Evolutionary conservation across 2,113 vertebrate species (phyloP), one percentile per base, ranked within the genome.

Genomic region (Prionailurus viverrinus): DNA sequence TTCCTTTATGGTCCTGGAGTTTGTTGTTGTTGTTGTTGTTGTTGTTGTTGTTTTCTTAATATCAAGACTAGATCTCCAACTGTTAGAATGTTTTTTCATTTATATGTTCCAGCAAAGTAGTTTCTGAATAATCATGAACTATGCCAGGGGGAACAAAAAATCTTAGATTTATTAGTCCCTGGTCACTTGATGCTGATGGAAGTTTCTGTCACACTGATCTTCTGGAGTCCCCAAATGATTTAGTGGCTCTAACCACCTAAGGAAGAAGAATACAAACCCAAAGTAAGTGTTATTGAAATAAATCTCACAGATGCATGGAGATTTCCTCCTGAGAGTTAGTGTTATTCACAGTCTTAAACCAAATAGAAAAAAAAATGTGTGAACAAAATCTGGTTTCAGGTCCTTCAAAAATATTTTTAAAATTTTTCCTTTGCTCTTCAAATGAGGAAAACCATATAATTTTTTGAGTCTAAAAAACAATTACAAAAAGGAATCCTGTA

Each of bases 101-200:
- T 92, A 29, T 79, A 88, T 73, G 14, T 79, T 76, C 69, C 93
- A 97, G 55, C 66, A 93, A 91, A 91, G 91, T 71, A 63, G 41
- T 82, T 96, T 94, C 65, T 91, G 45, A 97, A 91, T 25, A 13
- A 98, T 85, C 93, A 95, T 80, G 95, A 93, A 94, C 61, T 88
- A 36, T 91, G 61, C 36, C 65, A 96, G 81, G 51, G 8, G 68
- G 79, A 90, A 94, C 78, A 85, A 73, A 90, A 82, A 93, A 68
- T 90, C 58, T 85, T 81, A 41, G 25, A 95, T 84, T 91, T 95
- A 84, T 89, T 96, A 88, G 76, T 73, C 79, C 55, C 96, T 90
- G 31, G 55, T 84, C 90, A 94, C 12, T 79, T 91, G 61, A 79
- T 58, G 45, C 55, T 96, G 84, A 97, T 78, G 53, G 68, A 95